Percentiles rank a stretch among this genome's conserved stretches.
Conservation (phyloP, 1,140 invertebrate genomes). For the Gonioctena quinquepunctata region DNA sequence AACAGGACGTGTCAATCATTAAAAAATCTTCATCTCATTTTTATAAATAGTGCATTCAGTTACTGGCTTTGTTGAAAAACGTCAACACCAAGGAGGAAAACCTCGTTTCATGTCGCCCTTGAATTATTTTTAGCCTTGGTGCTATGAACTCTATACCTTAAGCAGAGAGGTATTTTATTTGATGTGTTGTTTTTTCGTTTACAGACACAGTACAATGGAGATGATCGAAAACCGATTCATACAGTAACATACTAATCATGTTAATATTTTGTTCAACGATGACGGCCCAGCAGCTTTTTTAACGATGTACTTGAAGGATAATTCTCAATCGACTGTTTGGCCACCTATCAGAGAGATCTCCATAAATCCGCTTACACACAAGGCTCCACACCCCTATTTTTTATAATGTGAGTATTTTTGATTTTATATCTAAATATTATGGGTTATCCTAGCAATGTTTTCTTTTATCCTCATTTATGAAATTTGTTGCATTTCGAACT, state of each 20-base stretch:
- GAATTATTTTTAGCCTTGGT: slow-evolving; percentile 15
- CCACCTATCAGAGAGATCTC: slow-evolving; percentile 8
- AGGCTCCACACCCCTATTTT: not conserved
- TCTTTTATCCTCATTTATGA: too few species aligned
- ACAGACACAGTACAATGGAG: slow-evolving; percentile 9
- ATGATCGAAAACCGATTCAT: not conserved
- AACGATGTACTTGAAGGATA: slow-evolving; percentile 13
- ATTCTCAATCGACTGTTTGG: not conserved
- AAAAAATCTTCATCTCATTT: too few species aligned
- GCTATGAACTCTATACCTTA: not conserved
- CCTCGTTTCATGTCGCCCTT: slow-evolving; percentile 6
- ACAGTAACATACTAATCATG: not conserved
- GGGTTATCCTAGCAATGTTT: too few species aligned
- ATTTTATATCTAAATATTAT: too few species aligned
- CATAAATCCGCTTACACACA: not conserved
- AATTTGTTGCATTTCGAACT: too few species aligned
- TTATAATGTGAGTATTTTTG: slow-evolving; percentile 1
- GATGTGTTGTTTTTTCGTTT: not conserved
- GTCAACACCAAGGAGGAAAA: not conserved
- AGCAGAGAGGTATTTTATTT: not conserved
- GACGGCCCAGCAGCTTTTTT: slow-evolving; percentile 1
- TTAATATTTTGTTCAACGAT: not conserved
- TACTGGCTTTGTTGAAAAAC: not conserved
- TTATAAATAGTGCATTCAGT: too few species aligned
- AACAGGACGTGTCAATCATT: too few species aligned